These are phyloP conservation scores for Chaetodon auriga DNA, from an alignment of 2,113 vertebrate species.

Conservation along the genomic window DNA sequence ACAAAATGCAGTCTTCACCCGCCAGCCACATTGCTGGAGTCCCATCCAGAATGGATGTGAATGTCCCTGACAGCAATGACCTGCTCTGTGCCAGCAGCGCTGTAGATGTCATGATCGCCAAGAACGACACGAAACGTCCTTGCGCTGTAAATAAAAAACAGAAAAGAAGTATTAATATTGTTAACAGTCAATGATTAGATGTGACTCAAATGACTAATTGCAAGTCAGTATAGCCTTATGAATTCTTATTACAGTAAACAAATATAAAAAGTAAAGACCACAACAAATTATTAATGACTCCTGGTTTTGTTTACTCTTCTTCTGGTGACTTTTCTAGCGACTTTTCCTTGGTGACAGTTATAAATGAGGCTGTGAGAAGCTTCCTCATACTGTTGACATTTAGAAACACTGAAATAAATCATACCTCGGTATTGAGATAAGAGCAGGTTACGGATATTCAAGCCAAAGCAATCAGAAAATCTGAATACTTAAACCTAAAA, in stretches of 20 bases:
- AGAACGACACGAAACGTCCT: slow-evolving; percentile 83
- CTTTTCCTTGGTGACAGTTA: slow-evolving; percentile 20
- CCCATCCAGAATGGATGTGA: slow-evolving; percentile 81
- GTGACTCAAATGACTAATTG: background rate
- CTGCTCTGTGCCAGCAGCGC: slow-evolving; percentile 83
- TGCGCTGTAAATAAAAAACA: slow-evolving; percentile 4
- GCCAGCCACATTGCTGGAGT: slow-evolving; percentile 56
- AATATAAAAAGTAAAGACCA: background rate
- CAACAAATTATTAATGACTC: background rate
- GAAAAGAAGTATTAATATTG: background rate
- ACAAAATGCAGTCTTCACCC: slow-evolving; percentile 74
- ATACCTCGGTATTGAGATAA: background rate
- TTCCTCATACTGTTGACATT: slow-evolving; percentile 37
- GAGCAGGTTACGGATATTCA: background rate
- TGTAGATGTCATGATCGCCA: slow-evolving; percentile 87
- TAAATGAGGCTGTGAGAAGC: slow-evolving; percentile 29
- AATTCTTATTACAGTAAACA: background rate
- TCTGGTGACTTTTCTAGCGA: background rate
- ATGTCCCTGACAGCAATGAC: slow-evolving; percentile 69
- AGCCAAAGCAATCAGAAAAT: slow-evolving; percentile 11
- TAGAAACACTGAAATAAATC: slow-evolving; percentile 36
- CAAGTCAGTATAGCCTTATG: background rate
- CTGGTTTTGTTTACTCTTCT: background rate
- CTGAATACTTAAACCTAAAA: background rate
- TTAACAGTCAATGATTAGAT: background rate